phyloP scores from a whole-genome alignment of 2,888 invertebrate genomes.

The Horisme vitalbata region DNA sequence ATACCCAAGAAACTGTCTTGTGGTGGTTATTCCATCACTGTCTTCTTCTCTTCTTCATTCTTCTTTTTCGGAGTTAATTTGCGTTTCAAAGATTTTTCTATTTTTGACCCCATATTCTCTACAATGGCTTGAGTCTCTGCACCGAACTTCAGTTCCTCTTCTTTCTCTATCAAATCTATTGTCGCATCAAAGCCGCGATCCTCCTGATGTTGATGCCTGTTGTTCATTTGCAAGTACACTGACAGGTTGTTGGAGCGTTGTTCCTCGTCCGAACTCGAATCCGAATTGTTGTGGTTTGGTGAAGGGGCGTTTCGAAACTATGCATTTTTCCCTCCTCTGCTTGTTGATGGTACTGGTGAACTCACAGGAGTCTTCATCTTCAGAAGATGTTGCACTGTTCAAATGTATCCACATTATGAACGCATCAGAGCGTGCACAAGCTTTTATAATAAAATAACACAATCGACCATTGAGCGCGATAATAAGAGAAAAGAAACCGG shows the following conservation, averaged over 20 bases:
- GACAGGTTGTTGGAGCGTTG: neutral
- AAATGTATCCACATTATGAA: neutral
- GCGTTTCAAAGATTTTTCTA: neutral
- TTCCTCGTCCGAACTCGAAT: neutral
- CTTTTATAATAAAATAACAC: neutral
- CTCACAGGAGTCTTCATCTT: conserved; percentile 12
- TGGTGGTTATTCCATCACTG: neutral
- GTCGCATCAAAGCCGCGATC: neutral
- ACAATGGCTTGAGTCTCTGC: neutral
- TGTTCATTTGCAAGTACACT: conserved; percentile 3
- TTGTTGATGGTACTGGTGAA: neutral
- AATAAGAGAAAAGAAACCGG: no score
- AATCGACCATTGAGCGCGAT: neutral
- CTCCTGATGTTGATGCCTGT: neutral
- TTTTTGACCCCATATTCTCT: conserved; percentile 4
- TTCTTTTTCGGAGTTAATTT: neutral
- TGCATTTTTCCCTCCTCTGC: conserved; percentile 1
- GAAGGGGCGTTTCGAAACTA: neutral
- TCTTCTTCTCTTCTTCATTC: neutral
- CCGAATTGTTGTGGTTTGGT: neutral
- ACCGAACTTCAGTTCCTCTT: neutral
- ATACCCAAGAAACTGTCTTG: conserved; percentile 3
- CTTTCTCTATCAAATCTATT: conserved; percentile 2
- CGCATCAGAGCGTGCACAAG: neutral
- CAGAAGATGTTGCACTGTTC: neutral